phyloP scores from a whole-genome alignment of 2,113 vertebrate species.

The Thermophis baileyi region DNA sequence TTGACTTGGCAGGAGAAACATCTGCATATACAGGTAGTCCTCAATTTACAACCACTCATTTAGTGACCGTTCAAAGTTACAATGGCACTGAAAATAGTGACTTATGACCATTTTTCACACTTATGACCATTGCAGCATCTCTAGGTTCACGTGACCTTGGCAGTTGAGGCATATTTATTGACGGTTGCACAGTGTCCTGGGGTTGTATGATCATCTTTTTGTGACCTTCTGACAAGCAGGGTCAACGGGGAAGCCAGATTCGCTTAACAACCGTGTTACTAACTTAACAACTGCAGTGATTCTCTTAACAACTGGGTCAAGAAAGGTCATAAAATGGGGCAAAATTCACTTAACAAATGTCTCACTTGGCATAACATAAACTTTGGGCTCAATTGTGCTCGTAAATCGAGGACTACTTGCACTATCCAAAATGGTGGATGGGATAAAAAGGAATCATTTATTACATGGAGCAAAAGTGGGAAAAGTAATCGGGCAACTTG shows the following conservation, averaged over 20 bases:
- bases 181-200: background rate
- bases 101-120: background rate
- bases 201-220: too few species aligned
- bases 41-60: background rate
- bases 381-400: too few species aligned
- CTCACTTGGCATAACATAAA: too few species aligned
- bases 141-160: background rate
- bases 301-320: too few species aligned
- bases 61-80: background rate
- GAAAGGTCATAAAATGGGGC: too few species aligned
- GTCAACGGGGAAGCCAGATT: background rate
- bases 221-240: background rate
- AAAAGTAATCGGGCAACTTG: background rate
- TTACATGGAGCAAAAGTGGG: background rate
- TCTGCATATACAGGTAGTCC: background rate
- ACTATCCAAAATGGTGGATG: background rate
- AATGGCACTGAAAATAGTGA: background rate
- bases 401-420: too few species aligned
- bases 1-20: conserved; percentile 24
- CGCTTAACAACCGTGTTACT: background rate
- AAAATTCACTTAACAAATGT: too few species aligned
- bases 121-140: background rate
- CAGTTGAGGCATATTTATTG: background rate
- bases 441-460: background rate
- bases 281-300: background rate